Base-by-base conservation (phyloP, 2,113 vertebrate genomes). In the Gallinago paraguaiae region DNA sequence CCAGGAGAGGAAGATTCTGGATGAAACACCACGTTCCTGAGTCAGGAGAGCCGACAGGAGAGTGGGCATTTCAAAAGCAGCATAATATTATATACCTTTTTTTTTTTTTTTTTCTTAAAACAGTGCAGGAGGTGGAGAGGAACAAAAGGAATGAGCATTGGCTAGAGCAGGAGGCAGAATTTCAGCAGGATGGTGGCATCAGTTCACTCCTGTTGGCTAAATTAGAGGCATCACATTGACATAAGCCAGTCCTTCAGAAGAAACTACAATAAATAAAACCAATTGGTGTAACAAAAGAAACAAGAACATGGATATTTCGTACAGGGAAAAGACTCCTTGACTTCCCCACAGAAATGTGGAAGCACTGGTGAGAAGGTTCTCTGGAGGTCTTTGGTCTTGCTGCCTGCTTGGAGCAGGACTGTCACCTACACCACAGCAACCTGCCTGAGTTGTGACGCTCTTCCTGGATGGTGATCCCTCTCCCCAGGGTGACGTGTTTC, bases 401-500 rank as follows among this genome's bases (percentile, higher is more conserved):
- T 61, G 48, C 74, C 81, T 50, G 61, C 70, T 67, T 10, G 1
- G 61, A 78, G 45, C 59, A 35, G 50, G 20, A 9, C 25, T 63
- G 48, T 23, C 5, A 0, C 86, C 72, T 24, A 6, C 5, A 0
- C 59, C 6, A 13, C 10, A 81, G 28, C 41, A 46, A 7, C n/a
- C 54, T 17, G 18, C 28, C 33, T 61, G 35, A 3, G 23, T 6
- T 39, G 39, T 41, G 70, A 24, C 19, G 7, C 16, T 18, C 33
- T 46, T 27, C 19, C 18, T 50, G 60, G 50, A 18, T 12, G 25
- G 50, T 27, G 59, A 41, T 24, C 7, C 10, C 27, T 19, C 20
- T 61, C 43, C n/a, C 46, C 51, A 13, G 17, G 28, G 31, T 27
- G 43, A 74, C 0, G 0, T 28, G 33, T 45, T 60, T 54, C 31